phyloP scores from a whole-genome alignment of 2,888 invertebrate species.

The Microctonus aethiopoides region DNA sequence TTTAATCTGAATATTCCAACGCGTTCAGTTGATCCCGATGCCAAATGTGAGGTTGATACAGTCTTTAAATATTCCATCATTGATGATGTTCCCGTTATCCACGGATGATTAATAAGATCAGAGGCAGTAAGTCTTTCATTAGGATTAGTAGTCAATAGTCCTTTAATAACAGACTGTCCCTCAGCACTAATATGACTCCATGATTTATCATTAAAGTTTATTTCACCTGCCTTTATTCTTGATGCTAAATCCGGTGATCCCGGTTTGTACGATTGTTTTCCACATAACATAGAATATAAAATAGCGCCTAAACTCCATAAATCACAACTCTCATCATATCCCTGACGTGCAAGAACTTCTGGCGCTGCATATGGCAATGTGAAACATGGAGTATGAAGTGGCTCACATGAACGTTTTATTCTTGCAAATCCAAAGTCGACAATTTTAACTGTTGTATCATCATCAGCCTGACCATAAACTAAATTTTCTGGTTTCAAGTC shows the following conservation, averaged over 20 bases:
- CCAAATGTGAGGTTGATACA: constrained; percentile 10
- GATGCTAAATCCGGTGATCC: constrained; percentile 80
- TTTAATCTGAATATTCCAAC: constrained; percentile 79
- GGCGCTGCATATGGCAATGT: constrained; percentile 96
- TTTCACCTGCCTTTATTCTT: constrained; percentile 82
- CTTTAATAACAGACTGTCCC: constrained; percentile 81
- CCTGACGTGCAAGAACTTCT: constrained; percentile 82
- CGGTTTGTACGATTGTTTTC: constrained; percentile 87
- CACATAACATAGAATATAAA: constrained; percentile 87
- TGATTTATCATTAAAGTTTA: constrained; percentile 77
- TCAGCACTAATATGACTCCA: constrained; percentile 81
- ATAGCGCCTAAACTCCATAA: constrained; percentile 97
- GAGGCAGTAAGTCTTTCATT: constrained; percentile 76
- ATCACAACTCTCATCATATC: constrained; percentile 94
- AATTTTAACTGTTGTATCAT: constrained; percentile 80
- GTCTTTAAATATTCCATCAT: constrained; percentile 4
- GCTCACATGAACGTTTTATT: constrained; percentile 73
- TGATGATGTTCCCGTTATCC: constrained; percentile 70
- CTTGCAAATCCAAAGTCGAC: constrained; percentile 97
- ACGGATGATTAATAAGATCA: constrained; percentile 76
- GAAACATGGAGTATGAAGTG: constrained; percentile 88
- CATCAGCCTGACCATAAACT: constrained; percentile 73
- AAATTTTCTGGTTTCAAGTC: constrained; percentile 94
- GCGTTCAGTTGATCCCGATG: constrained; percentile 74
- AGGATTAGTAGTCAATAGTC: constrained; percentile 84